phyloP scores from a whole-genome alignment of 1,140 invertebrate genomes.

The Coenobita brevimanus region DNA sequence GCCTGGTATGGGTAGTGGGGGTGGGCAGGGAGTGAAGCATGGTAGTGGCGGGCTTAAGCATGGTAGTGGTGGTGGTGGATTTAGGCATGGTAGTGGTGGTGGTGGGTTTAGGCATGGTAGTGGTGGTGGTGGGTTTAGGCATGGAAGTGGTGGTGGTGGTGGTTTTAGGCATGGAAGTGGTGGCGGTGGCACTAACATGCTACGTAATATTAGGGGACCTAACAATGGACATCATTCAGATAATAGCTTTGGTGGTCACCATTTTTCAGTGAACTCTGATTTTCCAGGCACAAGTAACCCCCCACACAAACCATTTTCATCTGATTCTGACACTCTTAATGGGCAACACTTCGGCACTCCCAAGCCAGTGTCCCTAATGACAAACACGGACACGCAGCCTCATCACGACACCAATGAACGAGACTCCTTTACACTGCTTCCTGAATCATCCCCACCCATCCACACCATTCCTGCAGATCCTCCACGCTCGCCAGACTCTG shows the following conservation, averaged over 20 bases:
- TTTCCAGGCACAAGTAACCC: no score
- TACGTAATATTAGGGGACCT: background rate
- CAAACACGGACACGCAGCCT: no score
- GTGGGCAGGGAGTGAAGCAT: background rate
- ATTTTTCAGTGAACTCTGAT: background rate
- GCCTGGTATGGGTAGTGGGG: background rate
- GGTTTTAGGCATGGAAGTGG: conserved; percentile 1
- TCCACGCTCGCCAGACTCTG: background rate
- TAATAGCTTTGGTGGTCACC: background rate
- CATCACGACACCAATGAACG: no score
- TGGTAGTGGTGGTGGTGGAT: background rate
- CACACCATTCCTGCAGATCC: background rate
- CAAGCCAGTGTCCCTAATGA: no score
- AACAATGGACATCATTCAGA: background rate
- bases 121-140: background rate
- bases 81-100: conserved; percentile 13
- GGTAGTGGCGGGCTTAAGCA: background rate
- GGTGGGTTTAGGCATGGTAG: background rate
- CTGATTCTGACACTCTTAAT: no score
- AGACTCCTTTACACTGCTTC: background rate
- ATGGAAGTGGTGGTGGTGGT: background rate
- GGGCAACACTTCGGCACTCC: no score
- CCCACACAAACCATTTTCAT: no score
- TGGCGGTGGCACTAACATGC: background rate
- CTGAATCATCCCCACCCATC: no score